Evolutionary conservation across 2,113 vertebrate species (phyloP).

Genomic region (Sphaerodactylus townsendi): DNA sequence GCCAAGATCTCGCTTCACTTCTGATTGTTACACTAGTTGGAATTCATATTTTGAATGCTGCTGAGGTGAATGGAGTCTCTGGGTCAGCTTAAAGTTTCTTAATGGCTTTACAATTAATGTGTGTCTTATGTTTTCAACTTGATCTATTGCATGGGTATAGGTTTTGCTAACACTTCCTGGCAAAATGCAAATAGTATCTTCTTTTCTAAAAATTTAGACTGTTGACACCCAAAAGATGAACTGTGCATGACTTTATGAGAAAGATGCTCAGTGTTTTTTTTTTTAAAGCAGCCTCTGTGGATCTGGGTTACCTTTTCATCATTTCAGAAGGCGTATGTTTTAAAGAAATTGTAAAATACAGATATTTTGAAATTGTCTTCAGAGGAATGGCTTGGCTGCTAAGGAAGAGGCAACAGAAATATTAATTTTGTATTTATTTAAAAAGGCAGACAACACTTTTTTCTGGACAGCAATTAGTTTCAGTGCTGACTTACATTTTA

Average conservation of each 20-base stretch:
- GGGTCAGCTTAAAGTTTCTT: constrained; percentile 26
- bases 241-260: constrained; percentile 33
- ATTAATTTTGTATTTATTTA: constrained; percentile 36
- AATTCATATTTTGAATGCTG: constrained; percentile 5
- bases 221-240: constrained; percentile 46
- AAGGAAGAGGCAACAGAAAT: constrained; percentile 27
- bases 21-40: neutral
- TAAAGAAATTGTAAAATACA: constrained; percentile 7
- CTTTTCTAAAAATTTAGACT: neutral
- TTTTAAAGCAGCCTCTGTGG: neutral
- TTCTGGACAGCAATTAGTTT: constrained; percentile 57
- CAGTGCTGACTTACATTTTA: constrained; percentile 48
- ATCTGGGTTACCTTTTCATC: neutral
- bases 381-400: constrained; percentile 14
- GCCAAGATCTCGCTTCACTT: constrained; percentile 10
- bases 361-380: constrained; percentile 27
- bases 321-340: constrained; percentile 7
- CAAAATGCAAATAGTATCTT: constrained; percentile 32
- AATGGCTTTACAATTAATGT: constrained; percentile 1
- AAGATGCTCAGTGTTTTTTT: neutral
- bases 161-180: constrained; percentile 5
- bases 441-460: constrained; percentile 35
- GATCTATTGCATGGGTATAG: constrained; percentile 39
- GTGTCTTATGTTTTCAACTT: neutral
- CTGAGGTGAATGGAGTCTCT: neutral